Evolutionary conservation across 2,797 vertebrate species (phyloP), one percentile per base, ranked within the genome.

Genomic region (Echeneis naucrates): DNA sequence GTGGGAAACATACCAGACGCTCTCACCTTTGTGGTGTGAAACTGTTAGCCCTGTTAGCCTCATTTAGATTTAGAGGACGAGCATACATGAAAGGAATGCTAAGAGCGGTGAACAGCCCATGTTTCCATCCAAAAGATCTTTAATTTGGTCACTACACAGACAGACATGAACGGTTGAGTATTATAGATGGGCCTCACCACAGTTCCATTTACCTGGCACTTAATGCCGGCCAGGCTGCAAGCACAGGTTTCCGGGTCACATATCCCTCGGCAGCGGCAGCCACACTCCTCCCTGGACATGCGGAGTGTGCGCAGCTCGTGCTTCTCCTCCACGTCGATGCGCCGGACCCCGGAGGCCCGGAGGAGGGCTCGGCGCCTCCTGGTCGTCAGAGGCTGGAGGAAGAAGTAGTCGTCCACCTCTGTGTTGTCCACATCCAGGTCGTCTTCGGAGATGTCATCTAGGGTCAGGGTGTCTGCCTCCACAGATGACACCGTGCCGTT

Each of bases 321-420:
- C 74, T 97, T 97, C 82, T 98, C 97, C 23, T 97, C 96, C 78
- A 96, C 95, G 0, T 98, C 96, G 5, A 98, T 97, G 91, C 97
- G 97, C 17, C 96, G 96, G 45, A 98, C 97, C 6, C 97, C 97
- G 0, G 97, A 97, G 16, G 96, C 92, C 4, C 97, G 91, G 19
- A 98, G 93, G 44, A 98, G 91, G 0, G 96, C 94, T 38, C 97
- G 93, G 16, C 97, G 95, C 55, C 96, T 95, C 78, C 97, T 95
- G 56, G 97, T 98, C 0, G 97, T 96, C 88, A 98, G 87, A 10
- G 97, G 97, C 92, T 98, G 97, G 23, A 98, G 94, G 85, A 98
- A 98, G 93, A 98, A 98, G 89, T 98, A 98, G 58, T 98, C 97
- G 0, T 98, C 97, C 68, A 98, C 97, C 88, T 97, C 97, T 0